A percentile compares a stretch with the other conserved stretches of the same genome.
Evolutionary conservation across 2,888 invertebrate genomes (phyloP).

Genomic region (Congeria kusceri): DNA sequence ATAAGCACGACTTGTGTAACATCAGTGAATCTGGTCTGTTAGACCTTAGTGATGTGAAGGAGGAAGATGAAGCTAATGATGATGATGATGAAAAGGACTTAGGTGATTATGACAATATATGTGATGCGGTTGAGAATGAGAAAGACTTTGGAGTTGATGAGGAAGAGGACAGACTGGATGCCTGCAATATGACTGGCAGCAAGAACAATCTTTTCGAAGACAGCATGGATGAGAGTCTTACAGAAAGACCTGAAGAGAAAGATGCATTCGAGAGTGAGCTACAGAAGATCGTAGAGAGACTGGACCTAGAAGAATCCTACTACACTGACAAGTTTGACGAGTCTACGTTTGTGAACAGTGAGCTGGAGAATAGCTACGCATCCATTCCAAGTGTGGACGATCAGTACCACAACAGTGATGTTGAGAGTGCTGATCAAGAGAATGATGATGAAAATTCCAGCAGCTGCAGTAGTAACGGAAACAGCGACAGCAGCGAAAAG

Average conservation of each 20-base stretch:
- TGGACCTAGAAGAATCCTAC: neutral
- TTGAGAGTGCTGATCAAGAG: constrained; percentile 1
- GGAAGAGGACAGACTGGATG: neutral
- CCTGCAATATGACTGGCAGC: constrained; percentile 19
- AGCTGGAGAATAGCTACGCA: neutral
- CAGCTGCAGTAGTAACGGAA: too few relatives aligned
- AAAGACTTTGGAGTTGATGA: neutral
- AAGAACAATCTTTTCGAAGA: constrained; percentile 35
- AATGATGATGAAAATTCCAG: neutral
- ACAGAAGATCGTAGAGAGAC: neutral
- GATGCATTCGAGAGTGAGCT: neutral
- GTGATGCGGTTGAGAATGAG: neutral
- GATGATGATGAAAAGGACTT: neutral
- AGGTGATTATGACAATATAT: neutral
- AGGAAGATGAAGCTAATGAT: too few relatives aligned
- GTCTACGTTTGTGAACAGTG: neutral
- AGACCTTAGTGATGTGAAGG: too few relatives aligned
- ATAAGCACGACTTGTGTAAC: too few relatives aligned
- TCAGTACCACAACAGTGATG: neutral
- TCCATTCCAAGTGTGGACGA: neutral
- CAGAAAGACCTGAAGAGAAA: neutral
- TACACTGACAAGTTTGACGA: too few relatives aligned
- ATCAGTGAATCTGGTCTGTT: too few relatives aligned
- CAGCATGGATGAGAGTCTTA: neutral
- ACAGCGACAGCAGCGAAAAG: neutral